Conservation (phyloP, 2,888 invertebrate species). For the Oscheius sp. region DNA sequence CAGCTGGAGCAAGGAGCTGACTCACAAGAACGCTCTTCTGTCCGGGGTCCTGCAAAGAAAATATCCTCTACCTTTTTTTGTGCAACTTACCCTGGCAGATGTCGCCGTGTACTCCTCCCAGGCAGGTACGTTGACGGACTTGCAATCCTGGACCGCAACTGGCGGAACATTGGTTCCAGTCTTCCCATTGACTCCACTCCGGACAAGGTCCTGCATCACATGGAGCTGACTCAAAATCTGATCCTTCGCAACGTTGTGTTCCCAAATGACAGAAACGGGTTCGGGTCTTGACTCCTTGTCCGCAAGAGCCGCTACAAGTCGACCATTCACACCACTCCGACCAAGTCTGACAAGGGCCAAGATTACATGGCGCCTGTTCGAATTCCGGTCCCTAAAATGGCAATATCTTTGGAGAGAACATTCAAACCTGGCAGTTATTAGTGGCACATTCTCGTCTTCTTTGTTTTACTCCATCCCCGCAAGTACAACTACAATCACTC, state of each 20-base stretch:
- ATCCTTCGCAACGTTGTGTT: constrained; percentile 66
- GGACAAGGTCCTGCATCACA: constrained; percentile 66
- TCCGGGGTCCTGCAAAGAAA: constrained; percentile 44
- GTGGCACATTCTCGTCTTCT: constrained; percentile 60
- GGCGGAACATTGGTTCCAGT: constrained; percentile 64
- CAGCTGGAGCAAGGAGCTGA: constrained; percentile 63
- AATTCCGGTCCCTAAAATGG: constrained; percentile 50
- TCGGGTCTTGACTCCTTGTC: constrained; percentile 58
- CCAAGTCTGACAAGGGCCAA: constrained; percentile 67
- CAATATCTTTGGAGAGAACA: background rate
- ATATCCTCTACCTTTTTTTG: no score
- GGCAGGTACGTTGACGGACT: constrained; percentile 57
- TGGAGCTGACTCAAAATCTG: constrained; percentile 59
- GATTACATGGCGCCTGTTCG: constrained; percentile 59
- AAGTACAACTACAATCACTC: constrained; percentile 63
- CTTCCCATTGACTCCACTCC: constrained; percentile 64
- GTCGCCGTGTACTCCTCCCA: constrained; percentile 59
- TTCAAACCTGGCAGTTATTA: constrained; percentile 58
- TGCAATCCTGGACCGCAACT: constrained; percentile 62
- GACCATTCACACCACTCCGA: constrained; percentile 70
- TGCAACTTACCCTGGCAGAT: constrained; percentile 50
- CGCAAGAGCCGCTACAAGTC: constrained; percentile 57
- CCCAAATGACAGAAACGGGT: constrained; percentile 66
- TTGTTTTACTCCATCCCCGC: constrained; percentile 62
- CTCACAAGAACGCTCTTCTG: constrained; percentile 55